phyloP scores from a whole-genome alignment of 2,797 vertebrate genomes.

The Salarias fasciatus region DNA sequence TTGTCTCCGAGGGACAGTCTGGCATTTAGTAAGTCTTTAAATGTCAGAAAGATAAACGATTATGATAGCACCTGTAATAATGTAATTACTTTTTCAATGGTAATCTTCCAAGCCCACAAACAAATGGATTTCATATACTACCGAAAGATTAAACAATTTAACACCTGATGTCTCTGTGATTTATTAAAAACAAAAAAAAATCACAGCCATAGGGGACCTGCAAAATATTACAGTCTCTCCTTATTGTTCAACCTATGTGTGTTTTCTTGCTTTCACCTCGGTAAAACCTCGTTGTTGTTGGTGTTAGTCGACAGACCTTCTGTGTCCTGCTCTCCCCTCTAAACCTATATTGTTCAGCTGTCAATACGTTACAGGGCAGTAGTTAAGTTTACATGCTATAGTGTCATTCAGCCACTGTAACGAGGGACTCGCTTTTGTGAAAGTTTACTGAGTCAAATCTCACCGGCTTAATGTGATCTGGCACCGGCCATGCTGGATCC shows the following conservation, averaged over 20 bases:
- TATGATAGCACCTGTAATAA: conserved; percentile 79
- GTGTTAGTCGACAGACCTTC: not conserved
- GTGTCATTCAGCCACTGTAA: conserved; percentile 72
- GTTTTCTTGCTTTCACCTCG: conserved; percentile 32
- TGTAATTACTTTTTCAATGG: conserved; percentile 74
- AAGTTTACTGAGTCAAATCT: conserved; percentile 91
- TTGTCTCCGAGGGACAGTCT: conserved; percentile 72
- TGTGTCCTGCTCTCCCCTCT: conserved; percentile 2
- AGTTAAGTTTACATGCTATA: conserved; percentile 54
- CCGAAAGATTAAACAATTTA: conserved; percentile 84
- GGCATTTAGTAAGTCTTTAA: conserved; percentile 75
- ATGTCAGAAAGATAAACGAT: conserved; percentile 81
- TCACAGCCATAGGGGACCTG: conserved; percentile 54
- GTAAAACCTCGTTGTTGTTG: too few relatives aligned
- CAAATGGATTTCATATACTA: conserved; percentile 85
- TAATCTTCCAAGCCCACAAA: conserved; percentile 77
- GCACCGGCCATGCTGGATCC: conserved; percentile 85
- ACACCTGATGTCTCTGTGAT: conserved; percentile 74
- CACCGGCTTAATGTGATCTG: conserved; percentile 90
- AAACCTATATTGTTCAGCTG: conserved; percentile 21
- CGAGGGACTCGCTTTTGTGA: conserved; percentile 76
- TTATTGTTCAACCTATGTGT: conserved; percentile 54
- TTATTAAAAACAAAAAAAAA: conserved; percentile 69
- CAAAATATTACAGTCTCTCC: conserved; percentile 50
- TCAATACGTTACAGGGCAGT: conserved; percentile 32